Evolutionary conservation across 2,797 vertebrate species (phyloP), one percentile per base, ranked within the genome.

Genomic region (Corythornis leucogaster): DNA sequence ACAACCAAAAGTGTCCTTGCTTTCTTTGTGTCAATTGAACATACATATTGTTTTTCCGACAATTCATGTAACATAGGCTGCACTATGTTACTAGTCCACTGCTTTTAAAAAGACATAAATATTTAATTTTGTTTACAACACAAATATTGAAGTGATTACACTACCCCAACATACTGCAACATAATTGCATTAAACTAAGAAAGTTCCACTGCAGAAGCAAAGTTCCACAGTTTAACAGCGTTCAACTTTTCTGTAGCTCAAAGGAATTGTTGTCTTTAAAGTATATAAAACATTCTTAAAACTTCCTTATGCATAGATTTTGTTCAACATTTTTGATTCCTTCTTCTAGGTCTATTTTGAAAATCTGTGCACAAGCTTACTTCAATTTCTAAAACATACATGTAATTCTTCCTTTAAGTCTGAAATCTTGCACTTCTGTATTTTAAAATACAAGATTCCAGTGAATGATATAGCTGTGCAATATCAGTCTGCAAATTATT

Each of bases 331-430:
- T 97, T 95, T 98, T 96, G 10, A 97, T 93, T 45, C 97, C 98
- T 79, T 97, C 97, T 96, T 98, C 97, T 26, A 98, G 89, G 88
- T 98, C 98, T 98, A 97, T 98, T 97, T 98, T 98, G 62, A 98
- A 98, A 93, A 98, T 97, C 71, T 98, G 98, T 64, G 15, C 18
- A 10, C 63, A 80, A 86, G 30, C 9, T 64, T 24, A 68, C 80
- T 81, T 68, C 28, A 66, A 1, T 75, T 90, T 85, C 83, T 30
- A 84, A 92, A 75, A 75, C 80, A 82, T 64, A 92, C 3, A 61
- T 30, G 12, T 12, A 58, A 80, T 67, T 71, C 78, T 79, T 68
- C 68, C 40, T 28, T 10, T 57, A 59, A 51, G 38, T 77, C 62
- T 84, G 58, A 89, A 92, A 40, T 80, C 25, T 88, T 66, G 33